Conservation (phyloP, 2,113 vertebrate species). For the Grantiella picta region DNA sequence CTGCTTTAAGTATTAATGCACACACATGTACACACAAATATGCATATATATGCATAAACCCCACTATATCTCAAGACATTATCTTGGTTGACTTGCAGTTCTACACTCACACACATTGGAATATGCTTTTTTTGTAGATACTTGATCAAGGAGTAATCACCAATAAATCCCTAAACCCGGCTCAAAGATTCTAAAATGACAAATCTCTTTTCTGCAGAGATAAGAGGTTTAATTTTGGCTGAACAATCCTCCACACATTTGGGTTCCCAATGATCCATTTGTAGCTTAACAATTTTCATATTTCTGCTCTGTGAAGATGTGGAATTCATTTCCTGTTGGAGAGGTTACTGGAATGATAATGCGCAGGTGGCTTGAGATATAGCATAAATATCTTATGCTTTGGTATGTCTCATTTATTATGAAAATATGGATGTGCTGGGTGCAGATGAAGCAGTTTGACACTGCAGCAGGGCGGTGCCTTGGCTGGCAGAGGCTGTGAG, state of each 20-base stretch:
- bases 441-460: conserved; percentile 20
- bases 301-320: conserved; percentile 16
- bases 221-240: neutral
- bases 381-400: conserved; percentile 65
- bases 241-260: neutral
- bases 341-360: conserved; percentile 56
- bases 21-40: neutral
- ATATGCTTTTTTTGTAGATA: neutral
- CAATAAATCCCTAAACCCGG: neutral
- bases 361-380: conserved; percentile 32
- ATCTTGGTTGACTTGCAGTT: neutral
- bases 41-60: too few relatives aligned
- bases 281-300: conserved; percentile 34
- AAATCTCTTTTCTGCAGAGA: neutral
- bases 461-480: neutral
- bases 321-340: conserved; percentile 55
- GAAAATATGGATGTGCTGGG: neutral
- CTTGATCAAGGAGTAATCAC: neutral
- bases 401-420: conserved; percentile 60
- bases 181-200: neutral
- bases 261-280: conserved; percentile 27
- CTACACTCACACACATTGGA: neutral
- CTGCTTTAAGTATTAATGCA: neutral
- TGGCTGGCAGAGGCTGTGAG: neutral
- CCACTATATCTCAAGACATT: neutral